Conservation (phyloP, 2,113 vertebrate genomes). For the Solea solea region DNA sequence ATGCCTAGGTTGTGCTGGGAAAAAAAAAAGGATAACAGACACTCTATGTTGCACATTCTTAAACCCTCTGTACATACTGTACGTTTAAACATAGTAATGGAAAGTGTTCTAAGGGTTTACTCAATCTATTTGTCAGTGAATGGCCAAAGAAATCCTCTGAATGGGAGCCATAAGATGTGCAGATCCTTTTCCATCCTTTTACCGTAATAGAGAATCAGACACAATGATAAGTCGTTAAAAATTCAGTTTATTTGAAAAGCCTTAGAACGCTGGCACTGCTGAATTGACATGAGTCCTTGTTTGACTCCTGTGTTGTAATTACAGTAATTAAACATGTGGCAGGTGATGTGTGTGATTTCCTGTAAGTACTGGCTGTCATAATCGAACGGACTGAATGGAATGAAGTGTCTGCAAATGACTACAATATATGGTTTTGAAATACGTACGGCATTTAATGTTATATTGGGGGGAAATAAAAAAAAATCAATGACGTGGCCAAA, state of each 20-base stretch:
- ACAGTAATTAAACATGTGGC: not conserved
- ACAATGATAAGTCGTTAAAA: not conserved
- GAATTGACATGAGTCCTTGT: not conserved
- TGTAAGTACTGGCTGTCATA: not conserved
- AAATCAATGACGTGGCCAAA: not conserved
- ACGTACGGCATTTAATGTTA: not conserved
- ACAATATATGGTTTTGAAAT: not conserved
- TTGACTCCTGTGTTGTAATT: not conserved
- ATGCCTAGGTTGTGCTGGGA: no score
- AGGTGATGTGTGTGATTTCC: not conserved
- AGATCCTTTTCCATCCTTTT: not conserved
- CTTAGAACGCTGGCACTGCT: not conserved
- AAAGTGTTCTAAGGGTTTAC: no score
- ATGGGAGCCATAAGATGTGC: no score
- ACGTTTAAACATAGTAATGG: no score
- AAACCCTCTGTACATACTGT: no score
- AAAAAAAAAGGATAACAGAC: no score
- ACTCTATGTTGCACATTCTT: no score
- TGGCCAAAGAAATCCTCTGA: no score
- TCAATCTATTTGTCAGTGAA: no score
- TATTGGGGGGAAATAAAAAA: not conserved
- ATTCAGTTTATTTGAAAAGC: not conserved
- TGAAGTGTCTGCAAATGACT: not conserved
- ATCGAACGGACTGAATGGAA: not conserved
- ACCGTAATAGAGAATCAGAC: not conserved